These are phyloP conservation scores for Diogma glabrata DNA, from an alignment of 2,888 invertebrate species.

Conservation along the genomic window DNA sequence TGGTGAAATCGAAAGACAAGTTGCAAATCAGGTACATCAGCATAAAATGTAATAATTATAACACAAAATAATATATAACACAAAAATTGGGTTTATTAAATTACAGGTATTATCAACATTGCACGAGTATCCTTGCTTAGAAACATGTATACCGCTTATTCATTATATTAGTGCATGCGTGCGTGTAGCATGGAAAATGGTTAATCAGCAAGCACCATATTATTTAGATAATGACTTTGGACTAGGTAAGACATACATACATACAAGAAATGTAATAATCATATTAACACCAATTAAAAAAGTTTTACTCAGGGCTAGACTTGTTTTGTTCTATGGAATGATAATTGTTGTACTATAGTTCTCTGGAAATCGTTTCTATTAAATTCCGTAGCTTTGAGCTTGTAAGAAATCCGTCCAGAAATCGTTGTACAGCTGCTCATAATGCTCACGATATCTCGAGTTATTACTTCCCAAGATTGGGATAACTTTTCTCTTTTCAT, in stretches of 20 bases:
- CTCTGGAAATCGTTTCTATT: too few relatives aligned
- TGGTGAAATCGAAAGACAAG: conserved; percentile 54
- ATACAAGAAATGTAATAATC: too few relatives aligned
- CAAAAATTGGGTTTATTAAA: neutral
- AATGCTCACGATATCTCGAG: too few relatives aligned
- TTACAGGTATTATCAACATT: conserved; percentile 73
- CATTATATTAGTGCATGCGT: conserved; percentile 74
- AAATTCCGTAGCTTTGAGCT: too few relatives aligned
- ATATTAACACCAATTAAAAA: too few relatives aligned
- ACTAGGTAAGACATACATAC: conserved; percentile 41
- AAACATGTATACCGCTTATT: conserved; percentile 61
- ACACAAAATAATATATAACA: neutral
- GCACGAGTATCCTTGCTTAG: conserved; percentile 86
- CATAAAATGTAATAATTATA: neutral
- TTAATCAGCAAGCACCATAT: conserved; percentile 58
- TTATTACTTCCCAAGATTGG: too few relatives aligned
- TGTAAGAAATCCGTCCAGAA: too few relatives aligned
- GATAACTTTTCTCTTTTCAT: too few relatives aligned
- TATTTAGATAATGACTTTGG: conserved; percentile 58
- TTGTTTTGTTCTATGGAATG: too few relatives aligned
- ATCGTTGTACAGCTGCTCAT: too few relatives aligned
- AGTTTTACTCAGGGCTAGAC: too few relatives aligned
- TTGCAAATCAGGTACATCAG: conserved; percentile 43
- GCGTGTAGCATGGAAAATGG: conserved; percentile 76
- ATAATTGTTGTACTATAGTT: too few relatives aligned